These are phyloP conservation scores for Melanargia galathea DNA, from an alignment of 2,888 invertebrate species.

Conservation along the genomic window DNA sequence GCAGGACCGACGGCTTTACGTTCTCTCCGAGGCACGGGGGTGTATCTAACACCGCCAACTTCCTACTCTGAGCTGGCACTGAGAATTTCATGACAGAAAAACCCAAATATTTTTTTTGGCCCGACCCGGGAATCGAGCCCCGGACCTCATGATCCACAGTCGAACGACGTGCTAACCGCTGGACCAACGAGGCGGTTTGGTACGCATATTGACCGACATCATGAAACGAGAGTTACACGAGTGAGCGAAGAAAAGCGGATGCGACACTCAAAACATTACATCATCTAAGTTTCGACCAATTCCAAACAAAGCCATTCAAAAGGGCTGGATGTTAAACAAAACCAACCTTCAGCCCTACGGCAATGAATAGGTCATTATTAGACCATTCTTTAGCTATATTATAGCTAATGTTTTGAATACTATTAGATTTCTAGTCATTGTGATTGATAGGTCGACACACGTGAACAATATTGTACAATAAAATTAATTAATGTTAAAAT, in stretches of 20 bases:
- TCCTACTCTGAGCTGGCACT: no score
- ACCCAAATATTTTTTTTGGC: no score
- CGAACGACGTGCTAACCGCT: no score
- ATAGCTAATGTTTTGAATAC: slow-evolving; percentile 45
- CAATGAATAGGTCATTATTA: background rate
- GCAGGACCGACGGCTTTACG: no score
- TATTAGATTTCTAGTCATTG: slow-evolving; percentile 41
- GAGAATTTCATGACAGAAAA: no score
- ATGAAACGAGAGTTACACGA: background rate
- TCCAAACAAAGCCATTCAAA: slow-evolving; percentile 45
- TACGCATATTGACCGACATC: background rate
- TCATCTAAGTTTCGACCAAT: slow-evolving; percentile 46
- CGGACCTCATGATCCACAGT: no score
- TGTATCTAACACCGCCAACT: no score
- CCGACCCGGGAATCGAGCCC: no score
- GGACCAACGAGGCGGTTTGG: no score
- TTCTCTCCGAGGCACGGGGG: no score
- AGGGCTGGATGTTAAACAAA: slow-evolving; percentile 49
- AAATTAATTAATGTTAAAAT: no score
- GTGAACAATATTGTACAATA: no score
- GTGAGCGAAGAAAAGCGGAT: slow-evolving; percentile 44
- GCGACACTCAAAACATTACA: slow-evolving; percentile 44
- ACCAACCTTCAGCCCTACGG: slow-evolving; percentile 44
- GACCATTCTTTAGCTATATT: slow-evolving; percentile 26
- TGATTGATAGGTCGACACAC: slow-evolving; percentile 18